Evolutionary conservation across 2,797 vertebrate genomes (phyloP), one percentile per base, ranked within the genome.

Genomic region (Notolepis coatsorum): DNA sequence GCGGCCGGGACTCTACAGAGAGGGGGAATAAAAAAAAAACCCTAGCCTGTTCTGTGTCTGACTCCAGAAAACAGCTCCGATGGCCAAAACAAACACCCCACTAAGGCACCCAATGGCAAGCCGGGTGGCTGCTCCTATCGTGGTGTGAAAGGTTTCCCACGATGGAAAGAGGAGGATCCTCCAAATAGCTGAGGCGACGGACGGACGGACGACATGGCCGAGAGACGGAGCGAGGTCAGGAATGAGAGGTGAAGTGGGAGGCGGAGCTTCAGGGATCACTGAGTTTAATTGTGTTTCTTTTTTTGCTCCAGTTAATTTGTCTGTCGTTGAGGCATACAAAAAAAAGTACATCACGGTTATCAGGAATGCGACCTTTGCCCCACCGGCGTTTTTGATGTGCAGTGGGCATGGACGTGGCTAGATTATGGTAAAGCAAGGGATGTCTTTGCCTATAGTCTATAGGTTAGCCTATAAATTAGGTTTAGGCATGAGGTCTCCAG

Each of bases 141-240:
- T 84, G 78, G 83, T 80, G 82, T 75, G 77, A 88, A 85, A 84
- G 17, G 69, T 89, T 89, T 93, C 90, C 87, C 91, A 91, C 82
- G 73, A 79, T 75, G 75, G 48, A 77, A 75, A 68, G 53, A 67
- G 68, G 62, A 68, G 70, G 71, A 68, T 38, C 23, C 33, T 61
- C 35, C 30, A 25, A 59, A 57, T 58, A 46, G 7, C 37, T 15
- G 12, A 39, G 48, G 45, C 42, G 20, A 62, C 41, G 56, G 46
- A 67, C 20, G 38, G 20, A 62, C 41, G 56, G 74, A 79, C 71
- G 69, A 74, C 67, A 71, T 33, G 50, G 54, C 37, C 51, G 59
- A 65, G 53, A 75, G 61, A 71, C 47, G 52, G 46, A 17, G 9
- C 20, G 18, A 49, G 76, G 72, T 83, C 69, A 74, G 35, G 28